Conservation (phyloP, 2,797 vertebrate species). For the Microhierax caerulescens region DNA sequence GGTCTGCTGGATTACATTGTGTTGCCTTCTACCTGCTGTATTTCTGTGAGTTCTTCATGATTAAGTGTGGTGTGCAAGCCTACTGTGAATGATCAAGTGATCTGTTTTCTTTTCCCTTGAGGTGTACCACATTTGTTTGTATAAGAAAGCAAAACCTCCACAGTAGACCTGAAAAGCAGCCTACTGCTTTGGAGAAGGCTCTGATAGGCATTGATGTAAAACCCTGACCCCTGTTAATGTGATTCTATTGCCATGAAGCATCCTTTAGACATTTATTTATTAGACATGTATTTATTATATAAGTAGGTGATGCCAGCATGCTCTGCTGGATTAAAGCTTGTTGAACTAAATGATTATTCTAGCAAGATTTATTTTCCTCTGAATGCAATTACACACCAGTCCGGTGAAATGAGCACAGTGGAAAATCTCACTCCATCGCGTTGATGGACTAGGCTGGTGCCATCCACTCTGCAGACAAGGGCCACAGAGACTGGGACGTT, state of each 20-base stretch:
- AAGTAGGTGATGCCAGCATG: conserved; percentile 46
- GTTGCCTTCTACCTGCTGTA: conserved; percentile 9
- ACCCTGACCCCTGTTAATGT: conserved; percentile 38
- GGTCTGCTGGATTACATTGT: background rate
- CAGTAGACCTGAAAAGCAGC: conserved; percentile 52
- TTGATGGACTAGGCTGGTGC: conserved; percentile 28
- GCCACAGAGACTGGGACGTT: background rate
- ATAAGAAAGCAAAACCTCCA: conserved; percentile 64
- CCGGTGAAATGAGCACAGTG: conserved; percentile 42
- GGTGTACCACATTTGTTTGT: conserved; percentile 56
- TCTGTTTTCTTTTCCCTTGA: conserved; percentile 71
- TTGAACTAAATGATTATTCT: conserved; percentile 48
- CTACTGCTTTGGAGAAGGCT: conserved; percentile 64
- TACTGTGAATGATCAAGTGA: conserved; percentile 27
- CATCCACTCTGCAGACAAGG: conserved; percentile 15
- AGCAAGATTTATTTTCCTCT: conserved; percentile 64
- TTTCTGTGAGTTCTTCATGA: conserved; percentile 49
- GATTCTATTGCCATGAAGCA: conserved; percentile 44
- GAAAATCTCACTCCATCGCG: conserved; percentile 52
- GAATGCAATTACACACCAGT: background rate
- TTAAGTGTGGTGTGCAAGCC: conserved; percentile 6
- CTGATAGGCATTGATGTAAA: conserved; percentile 42
- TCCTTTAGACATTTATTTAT: conserved; percentile 61
- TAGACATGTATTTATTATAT: conserved; percentile 40
- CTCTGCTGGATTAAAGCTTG: conserved; percentile 47